phyloP scores from a whole-genome alignment of 2,888 invertebrate genomes.

The Gandaritis pyraliata region DNA sequence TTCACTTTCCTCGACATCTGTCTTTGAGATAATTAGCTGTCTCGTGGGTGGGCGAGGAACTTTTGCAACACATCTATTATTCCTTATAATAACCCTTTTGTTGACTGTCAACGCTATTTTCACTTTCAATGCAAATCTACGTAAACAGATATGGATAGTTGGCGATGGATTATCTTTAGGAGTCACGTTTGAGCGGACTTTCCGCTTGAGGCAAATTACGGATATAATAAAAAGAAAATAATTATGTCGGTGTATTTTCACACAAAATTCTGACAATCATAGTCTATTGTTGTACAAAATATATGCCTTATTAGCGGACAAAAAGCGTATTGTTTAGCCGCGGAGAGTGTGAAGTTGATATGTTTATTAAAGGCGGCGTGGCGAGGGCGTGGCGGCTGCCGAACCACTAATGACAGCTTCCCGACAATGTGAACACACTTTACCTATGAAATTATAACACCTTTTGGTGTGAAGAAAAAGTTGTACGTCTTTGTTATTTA shows the following conservation, averaged over 20 bases:
- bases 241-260: slow-evolving; percentile 37
- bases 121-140: slow-evolving; percentile 75
- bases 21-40: slow-evolving; percentile 70
- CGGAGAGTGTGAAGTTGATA: slow-evolving; percentile 59
- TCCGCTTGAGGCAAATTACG: background rate
- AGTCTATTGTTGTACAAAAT: slow-evolving; percentile 48
- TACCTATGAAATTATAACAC: slow-evolving; percentile 34
- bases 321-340: slow-evolving; percentile 60
- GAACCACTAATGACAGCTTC: slow-evolving; percentile 33
- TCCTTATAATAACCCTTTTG: slow-evolving; percentile 67
- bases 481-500: slow-evolving; percentile 19
- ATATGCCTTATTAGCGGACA: slow-evolving; percentile 65
- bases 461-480: slow-evolving; percentile 29
- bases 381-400: slow-evolving; percentile 17
- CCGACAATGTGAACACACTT: slow-evolving; percentile 30
- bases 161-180: slow-evolving; percentile 29
- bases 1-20: slow-evolving; percentile 79
- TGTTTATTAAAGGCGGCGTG: slow-evolving; percentile 56
- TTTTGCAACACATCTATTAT: slow-evolving; percentile 62
- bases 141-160: slow-evolving; percentile 74
- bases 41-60: slow-evolving; percentile 68
- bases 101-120: slow-evolving; percentile 73
- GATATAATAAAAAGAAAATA: slow-evolving; percentile 26
- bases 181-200: slow-evolving; percentile 35
- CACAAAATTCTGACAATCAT: slow-evolving; percentile 43